Evolutionary conservation across 1,140 invertebrate genomes (phyloP).

Genomic region (Octopus sinensis): DNA sequence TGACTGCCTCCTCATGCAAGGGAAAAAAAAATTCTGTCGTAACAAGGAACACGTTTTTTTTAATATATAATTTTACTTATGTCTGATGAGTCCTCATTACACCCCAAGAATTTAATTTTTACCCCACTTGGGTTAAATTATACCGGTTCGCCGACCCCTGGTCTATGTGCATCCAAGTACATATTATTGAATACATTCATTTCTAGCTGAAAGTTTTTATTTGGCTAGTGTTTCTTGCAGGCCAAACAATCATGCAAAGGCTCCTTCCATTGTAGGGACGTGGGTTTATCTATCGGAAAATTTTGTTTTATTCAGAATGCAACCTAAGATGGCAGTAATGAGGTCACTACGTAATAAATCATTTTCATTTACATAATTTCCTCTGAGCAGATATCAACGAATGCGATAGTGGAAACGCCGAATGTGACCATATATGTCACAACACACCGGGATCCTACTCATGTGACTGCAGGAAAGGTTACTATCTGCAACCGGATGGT

Average conservation of each 20-base stretch:
- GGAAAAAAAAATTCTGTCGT: no score
- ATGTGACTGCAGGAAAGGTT: constrained; percentile 43
- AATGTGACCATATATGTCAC: constrained; percentile 75
- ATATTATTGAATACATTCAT: no score
- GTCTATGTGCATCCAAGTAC: no score
- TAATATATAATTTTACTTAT: no score
- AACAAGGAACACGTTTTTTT: no score
- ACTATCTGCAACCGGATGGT: constrained; percentile 18
- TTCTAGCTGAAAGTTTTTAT: neutral
- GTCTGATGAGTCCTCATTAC: no score
- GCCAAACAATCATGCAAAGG: neutral
- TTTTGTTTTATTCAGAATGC: neutral
- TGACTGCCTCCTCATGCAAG: no score
- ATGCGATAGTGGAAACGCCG: constrained; percentile 45
- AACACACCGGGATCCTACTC: constrained; percentile 84
- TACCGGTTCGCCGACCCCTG: no score
- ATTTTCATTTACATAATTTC: constrained; percentile 19
- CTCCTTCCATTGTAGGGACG: neutral
- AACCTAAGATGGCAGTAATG: neutral
- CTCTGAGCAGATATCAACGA: constrained; percentile 59
- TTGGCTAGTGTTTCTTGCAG: neutral
- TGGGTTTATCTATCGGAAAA: neutral
- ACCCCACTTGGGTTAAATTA: no score
- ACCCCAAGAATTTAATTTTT: no score
- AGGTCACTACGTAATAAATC: neutral